phyloP scores from a whole-genome alignment of 2,113 vertebrate genomes.

The Merops nubicus region DNA sequence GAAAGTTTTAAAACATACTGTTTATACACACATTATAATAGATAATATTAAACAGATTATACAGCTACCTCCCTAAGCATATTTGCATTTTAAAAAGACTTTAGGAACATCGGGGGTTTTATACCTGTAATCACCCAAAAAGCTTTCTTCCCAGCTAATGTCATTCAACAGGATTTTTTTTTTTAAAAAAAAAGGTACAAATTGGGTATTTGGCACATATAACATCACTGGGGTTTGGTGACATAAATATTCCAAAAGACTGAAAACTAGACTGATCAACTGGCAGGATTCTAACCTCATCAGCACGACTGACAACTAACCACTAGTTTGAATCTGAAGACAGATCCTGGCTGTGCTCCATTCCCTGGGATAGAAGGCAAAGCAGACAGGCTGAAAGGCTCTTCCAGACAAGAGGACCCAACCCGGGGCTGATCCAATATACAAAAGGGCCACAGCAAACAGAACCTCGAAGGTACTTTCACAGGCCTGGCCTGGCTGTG shows the following conservation, averaged over 20 bases:
- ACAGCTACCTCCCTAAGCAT: not conserved
- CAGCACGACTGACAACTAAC: not conserved
- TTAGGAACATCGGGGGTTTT: fast-evolving
- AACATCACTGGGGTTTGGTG: not conserved
- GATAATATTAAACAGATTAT: not conserved
- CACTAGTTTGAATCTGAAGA: fast-evolving
- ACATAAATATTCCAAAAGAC: not conserved
- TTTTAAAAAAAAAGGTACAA: not conserved
- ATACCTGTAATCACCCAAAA: not conserved
- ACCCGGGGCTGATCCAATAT: not conserved
- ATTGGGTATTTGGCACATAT: not conserved
- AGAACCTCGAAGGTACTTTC: not conserved
- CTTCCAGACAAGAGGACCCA: not conserved
- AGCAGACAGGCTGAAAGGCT: not conserved
- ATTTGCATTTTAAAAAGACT: not conserved
- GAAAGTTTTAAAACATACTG: not conserved
- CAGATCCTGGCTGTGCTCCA: not conserved
- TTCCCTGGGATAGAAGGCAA: not conserved
- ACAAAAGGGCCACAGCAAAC: not conserved
- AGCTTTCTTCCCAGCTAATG: not conserved
- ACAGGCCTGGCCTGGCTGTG: fast-evolving
- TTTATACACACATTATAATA: not conserved
- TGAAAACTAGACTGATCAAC: fast-evolving
- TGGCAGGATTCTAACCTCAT: not conserved
- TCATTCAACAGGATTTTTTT: not conserved